A percentile compares a stretch with the other conserved stretches of the same genome.
These are phyloP conservation scores for Pterocles gutturalis DNA, from an alignment of 2,113 vertebrate species.

Conservation along the genomic window DNA sequence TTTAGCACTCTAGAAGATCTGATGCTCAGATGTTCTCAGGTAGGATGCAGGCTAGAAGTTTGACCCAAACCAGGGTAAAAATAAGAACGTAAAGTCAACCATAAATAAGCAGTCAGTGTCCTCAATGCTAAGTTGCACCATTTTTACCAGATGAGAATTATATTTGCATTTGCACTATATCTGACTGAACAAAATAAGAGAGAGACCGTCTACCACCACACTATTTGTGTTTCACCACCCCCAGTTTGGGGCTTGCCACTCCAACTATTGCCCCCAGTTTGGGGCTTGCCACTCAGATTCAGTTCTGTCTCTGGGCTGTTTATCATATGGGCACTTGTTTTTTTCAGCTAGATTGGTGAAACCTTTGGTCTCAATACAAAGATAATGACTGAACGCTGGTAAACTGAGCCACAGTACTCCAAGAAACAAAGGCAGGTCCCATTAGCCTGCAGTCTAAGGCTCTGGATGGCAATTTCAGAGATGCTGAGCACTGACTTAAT, in stretches of 20 bases:
- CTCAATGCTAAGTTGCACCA: not conserved
- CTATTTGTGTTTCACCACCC: not conserved
- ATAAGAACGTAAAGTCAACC: not conserved
- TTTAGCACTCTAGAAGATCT: not conserved
- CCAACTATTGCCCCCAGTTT: too few species aligned
- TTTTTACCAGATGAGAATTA: not conserved
- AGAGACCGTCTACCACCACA: not conserved
- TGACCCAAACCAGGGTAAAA: not conserved
- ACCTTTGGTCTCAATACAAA: not conserved
- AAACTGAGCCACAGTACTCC: not conserved
- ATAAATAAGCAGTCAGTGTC: not conserved
- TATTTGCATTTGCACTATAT: not conserved
- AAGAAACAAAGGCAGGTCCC: not conserved
- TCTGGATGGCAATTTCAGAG: not conserved
- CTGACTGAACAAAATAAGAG: not conserved
- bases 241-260: not conserved
- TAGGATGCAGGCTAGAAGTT: not conserved
- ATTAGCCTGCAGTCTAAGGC: not conserved
- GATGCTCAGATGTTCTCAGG: not conserved
- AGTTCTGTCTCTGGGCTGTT: not conserved
- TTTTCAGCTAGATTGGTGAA: not conserved
- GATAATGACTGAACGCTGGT: not conserved
- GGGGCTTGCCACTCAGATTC: not conserved
- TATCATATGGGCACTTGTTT: not conserved
- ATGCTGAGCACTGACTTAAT: not conserved